Evolutionary conservation across 1,140 invertebrate species (phyloP).

Genomic region (Dinoponera quadriceps): DNA sequence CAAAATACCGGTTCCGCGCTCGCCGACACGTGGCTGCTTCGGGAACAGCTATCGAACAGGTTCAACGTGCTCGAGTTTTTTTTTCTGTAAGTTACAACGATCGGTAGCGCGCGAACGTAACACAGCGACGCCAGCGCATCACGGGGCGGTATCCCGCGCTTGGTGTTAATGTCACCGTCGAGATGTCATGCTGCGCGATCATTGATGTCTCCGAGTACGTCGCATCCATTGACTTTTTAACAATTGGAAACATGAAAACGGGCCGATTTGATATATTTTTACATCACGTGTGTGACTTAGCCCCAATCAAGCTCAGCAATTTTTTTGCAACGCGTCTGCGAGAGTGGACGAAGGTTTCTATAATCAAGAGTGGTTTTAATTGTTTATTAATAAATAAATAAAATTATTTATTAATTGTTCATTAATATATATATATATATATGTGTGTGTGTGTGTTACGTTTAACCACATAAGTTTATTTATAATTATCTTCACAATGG

Average conservation of each 20-base stretch:
- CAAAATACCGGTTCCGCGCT: slow-evolving; percentile 67
- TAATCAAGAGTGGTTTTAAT: too few species aligned
- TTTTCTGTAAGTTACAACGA: not conserved
- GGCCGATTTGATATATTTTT: too few species aligned
- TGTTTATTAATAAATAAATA: slow-evolving; percentile 2
- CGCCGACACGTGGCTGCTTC: slow-evolving; percentile 34
- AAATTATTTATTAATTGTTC: not conserved
- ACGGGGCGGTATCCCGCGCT: not conserved
- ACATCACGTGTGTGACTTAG: too few species aligned
- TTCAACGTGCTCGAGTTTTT: slow-evolving; percentile 45
- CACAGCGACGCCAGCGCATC: not conserved
- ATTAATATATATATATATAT: not conserved
- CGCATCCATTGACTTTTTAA: too few species aligned
- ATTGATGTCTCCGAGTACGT: slow-evolving; percentile 42
- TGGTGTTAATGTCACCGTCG: slow-evolving; percentile 41
- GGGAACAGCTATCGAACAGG: slow-evolving; percentile 62
- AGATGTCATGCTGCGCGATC: slow-evolving; percentile 14
- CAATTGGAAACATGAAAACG: too few species aligned
- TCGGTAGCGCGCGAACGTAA: not conserved
- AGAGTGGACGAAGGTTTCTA: not conserved
- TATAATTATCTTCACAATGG: not conserved
- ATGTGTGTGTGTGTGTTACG: too few species aligned
- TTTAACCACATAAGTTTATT: not conserved
- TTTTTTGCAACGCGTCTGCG: too few species aligned
- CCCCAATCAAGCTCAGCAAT: too few species aligned